Evolutionary conservation across 2,113 vertebrate genomes (phyloP).

Genomic region (Ictalurus punctatus): DNA sequence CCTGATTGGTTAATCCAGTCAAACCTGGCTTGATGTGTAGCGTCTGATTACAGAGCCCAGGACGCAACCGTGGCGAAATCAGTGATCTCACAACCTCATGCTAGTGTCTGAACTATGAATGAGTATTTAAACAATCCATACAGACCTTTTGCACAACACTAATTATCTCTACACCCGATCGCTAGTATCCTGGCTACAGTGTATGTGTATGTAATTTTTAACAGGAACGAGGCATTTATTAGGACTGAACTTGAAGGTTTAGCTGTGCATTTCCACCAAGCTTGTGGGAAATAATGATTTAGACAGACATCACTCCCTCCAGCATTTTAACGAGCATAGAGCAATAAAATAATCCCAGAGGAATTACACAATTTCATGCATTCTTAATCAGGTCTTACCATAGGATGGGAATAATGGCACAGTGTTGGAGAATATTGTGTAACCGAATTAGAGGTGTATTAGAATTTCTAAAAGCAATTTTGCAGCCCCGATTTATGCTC

Average conservation of each 20-base stretch:
- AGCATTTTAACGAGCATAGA: not conserved
- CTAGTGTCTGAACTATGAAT: not conserved
- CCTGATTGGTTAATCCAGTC: not conserved
- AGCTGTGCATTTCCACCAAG: not conserved
- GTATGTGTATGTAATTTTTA: not conserved
- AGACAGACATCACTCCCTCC: not conserved
- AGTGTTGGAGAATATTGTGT: not conserved
- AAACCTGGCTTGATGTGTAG: not conserved
- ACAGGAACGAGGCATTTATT: not conserved
- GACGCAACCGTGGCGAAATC: not conserved
- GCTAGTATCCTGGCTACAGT: not conserved
- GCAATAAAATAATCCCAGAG: conserved; percentile 11
- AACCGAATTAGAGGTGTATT: conserved; percentile 1
- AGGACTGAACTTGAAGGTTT: not conserved
- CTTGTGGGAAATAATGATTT: not conserved
- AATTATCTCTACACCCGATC: not conserved
- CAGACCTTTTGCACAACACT: not conserved
- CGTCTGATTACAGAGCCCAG: not conserved
- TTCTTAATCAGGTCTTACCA: conserved; percentile 6
- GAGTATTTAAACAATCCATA: not conserved
- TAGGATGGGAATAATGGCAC: not conserved
- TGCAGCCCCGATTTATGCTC: not conserved
- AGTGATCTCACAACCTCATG: not conserved
- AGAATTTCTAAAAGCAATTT: conserved; percentile 11
- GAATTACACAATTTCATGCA: not conserved